Percentiles rank a stretch among this genome's conserved stretches.
Evolutionary conservation across 2,797 vertebrate species (phyloP).

Genomic region (Oreochromis mossambicus): DNA sequence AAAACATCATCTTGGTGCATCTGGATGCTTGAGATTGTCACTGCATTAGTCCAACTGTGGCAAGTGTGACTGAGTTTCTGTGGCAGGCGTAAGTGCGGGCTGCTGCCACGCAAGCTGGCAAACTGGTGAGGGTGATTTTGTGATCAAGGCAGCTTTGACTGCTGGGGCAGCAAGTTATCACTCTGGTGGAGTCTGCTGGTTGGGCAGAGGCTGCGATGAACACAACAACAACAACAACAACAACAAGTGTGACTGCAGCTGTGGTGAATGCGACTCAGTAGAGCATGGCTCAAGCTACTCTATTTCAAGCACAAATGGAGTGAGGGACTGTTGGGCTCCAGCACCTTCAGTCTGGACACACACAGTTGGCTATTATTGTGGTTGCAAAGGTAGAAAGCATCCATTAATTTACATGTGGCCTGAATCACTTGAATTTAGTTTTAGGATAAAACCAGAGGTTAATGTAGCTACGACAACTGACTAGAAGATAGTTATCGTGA

Average conservation of each 20-base stretch:
- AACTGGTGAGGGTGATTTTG: conserved; percentile 30
- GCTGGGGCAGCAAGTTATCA: conserved; percentile 57
- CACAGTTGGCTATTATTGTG: neutral
- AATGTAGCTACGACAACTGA: neutral
- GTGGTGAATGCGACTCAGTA: conserved; percentile 23
- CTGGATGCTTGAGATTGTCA: conserved; percentile 12
- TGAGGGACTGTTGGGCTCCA: conserved; percentile 1
- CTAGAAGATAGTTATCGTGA: neutral
- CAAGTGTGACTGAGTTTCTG: conserved; percentile 25
- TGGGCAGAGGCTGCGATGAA: conserved; percentile 38
- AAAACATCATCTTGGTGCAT: conserved; percentile 4
- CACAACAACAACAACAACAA: conserved; percentile 10
- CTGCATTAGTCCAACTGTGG: conserved; percentile 9
- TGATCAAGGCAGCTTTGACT: conserved; percentile 60
- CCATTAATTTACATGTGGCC: neutral
- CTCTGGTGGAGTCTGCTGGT: conserved; percentile 56
- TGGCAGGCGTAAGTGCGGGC: conserved; percentile 29
- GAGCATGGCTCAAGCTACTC: conserved; percentile 16
- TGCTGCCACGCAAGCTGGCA: conserved; percentile 15
- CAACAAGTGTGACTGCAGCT: conserved; percentile 40
- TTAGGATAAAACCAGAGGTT: neutral
- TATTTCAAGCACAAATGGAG: conserved; percentile 21
- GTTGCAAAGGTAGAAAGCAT: neutral
- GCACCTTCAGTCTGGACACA: conserved; percentile 5
- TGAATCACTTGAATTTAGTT: neutral